Evolutionary conservation across 2,797 vertebrate genomes (phyloP).

Genomic region (Squalus acanthias): DNA sequence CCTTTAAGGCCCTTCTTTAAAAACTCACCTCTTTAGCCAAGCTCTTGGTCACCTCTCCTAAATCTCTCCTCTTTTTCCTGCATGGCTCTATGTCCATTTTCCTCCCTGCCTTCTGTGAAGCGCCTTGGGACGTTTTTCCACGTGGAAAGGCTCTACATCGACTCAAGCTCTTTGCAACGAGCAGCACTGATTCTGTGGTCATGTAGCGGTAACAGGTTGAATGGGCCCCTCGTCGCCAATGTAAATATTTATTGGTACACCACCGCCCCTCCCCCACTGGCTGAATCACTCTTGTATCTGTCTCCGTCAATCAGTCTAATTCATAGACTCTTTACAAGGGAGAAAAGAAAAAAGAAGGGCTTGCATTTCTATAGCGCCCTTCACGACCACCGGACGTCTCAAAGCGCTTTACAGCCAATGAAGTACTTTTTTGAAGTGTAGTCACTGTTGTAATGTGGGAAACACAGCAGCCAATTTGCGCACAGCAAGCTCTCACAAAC

Average conservation of each 20-base stretch:
- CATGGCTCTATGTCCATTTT: neutral
- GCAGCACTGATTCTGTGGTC: neutral
- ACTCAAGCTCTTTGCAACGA: neutral
- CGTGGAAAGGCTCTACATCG: neutral
- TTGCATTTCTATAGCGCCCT: no score
- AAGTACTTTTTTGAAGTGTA: no score
- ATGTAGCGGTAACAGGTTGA: neutral
- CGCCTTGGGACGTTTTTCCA: neutral
- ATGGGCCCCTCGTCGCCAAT: neutral
- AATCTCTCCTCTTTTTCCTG: neutral
- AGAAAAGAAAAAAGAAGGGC: no score
- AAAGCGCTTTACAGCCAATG: no score
- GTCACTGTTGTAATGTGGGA: no score
- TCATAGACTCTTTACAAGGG: no score
- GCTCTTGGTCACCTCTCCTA: neutral
- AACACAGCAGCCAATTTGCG: no score
- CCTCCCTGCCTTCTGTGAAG: neutral
- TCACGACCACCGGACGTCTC: no score
- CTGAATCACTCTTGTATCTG: neutral
- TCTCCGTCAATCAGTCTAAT: neutral
- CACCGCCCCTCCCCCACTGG: neutral
- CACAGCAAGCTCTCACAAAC: no score
- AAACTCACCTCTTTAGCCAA: neutral
- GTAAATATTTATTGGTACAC: neutral
- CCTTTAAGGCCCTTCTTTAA: neutral